phyloP scores from a whole-genome alignment of 1,140 invertebrate species.

The Aphidius ervi region DNA sequence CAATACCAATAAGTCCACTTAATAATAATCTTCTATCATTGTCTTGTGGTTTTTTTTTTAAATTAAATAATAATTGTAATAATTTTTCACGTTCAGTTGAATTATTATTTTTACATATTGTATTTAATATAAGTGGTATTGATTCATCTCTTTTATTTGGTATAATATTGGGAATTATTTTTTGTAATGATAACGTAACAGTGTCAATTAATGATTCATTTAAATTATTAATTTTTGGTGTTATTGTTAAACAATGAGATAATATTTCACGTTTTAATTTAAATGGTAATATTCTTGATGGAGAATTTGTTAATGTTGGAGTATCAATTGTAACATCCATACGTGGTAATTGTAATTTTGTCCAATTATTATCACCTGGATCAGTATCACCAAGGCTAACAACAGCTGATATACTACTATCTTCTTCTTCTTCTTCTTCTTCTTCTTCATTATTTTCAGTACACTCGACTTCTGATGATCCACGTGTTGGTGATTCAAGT shows the following conservation, averaged over 20 bases:
- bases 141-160: conserved; percentile 69
- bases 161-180: conserved; percentile 67
- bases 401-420: conserved; percentile 43
- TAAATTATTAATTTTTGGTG: conserved; percentile 40
- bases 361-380: conserved; percentile 47
- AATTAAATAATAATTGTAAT: conserved; percentile 68
- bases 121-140: conserved; percentile 66
- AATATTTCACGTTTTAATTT: conserved; percentile 57
- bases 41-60: conserved; percentile 71
- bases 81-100: conserved; percentile 62
- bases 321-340: conserved; percentile 32
- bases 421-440: conserved; percentile 27
- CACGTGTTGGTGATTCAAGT: conserved; percentile 42
- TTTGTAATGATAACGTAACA: conserved; percentile 53
- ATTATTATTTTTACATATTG: conserved; percentile 62
- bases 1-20: conserved; percentile 60
- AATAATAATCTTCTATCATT: conserved; percentile 55
- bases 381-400: conserved; percentile 46
- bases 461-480: conserved; percentile 27
- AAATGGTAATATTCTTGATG: conserved; percentile 48
- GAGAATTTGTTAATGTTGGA: conserved; percentile 32
- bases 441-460: conserved; percentile 29
- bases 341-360: conserved; percentile 41
- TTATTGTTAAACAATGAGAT: conserved; percentile 39
- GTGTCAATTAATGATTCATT: conserved; percentile 49